Evolutionary conservation across 2,888 invertebrate species (phyloP), one percentile per base, ranked within the genome.

Genomic region (Phasia obesa): DNA sequence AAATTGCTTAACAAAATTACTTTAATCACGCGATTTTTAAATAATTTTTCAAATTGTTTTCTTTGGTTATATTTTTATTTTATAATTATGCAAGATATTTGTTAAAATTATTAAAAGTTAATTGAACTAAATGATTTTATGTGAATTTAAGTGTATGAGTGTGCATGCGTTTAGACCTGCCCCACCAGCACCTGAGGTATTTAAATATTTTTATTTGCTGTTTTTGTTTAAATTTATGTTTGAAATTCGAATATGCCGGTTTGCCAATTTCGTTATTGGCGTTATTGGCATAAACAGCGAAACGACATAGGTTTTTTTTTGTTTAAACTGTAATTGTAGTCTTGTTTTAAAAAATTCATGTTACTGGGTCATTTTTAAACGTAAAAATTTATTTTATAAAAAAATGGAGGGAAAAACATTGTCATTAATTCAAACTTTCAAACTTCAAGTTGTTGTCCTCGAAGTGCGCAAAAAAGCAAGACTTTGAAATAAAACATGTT

Each of bases 21-120:
- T 25, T 64, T 73, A 51, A 71, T 31, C 83, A 83, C 79, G 83
- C 83, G 71, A 83, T 83, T 55, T 60, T n/a, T n/a, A n/a, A 25
- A 75, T 38, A 17, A 31, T 15, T 47, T 25, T 57, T 19, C 21
- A 31, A 2, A 31, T 42, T 35, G 0, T 6, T 49, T 49, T 2
- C n/a, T 1, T 57, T 60, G 42, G 21, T 53, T 79, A 53, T 55
- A 47, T 7, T 57, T 53, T 57, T 49, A 6, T 57, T 53, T 57
- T 49, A 6, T 47, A 71, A 76, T 65, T 81, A 44, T 53, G 25
- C 21, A 71, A 77, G 49, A 55, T 70, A 49, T 69, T 70, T 79
- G 51, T 65, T 76, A 70, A 81, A 62, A 73, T 67, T 49, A 57
- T 69, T 49, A 69, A 83, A 65, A 79, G 83, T 83, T 83, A 83